Conservation (phyloP, 2,113 vertebrate genomes). For the Ceyx melanurus region DNA sequence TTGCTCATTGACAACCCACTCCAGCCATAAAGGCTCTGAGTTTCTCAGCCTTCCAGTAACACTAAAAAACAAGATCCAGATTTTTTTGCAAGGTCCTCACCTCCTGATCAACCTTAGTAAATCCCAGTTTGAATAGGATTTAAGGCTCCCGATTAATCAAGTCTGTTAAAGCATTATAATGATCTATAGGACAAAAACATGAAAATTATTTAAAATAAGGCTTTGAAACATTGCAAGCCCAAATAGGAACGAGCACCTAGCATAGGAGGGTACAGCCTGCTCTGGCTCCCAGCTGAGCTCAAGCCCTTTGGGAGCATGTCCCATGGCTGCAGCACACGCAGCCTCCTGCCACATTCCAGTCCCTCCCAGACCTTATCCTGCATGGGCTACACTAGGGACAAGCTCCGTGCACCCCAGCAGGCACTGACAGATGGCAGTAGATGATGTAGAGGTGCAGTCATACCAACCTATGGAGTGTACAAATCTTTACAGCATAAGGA, state of each 20-base stretch:
- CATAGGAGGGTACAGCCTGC: neutral
- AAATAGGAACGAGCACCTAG: neutral
- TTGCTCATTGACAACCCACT: neutral
- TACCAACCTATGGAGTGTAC: neutral
- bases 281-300: neutral
- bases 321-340: fast-evolving
- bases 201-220: neutral
- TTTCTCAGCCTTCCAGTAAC: neutral
- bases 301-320: neutral
- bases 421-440: constrained; percentile 41
- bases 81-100: neutral
- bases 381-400: neutral
- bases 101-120: neutral
- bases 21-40: neutral
- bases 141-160: neutral
- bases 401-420: neutral
- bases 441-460: constrained; percentile 53
- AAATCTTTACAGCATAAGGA: constrained; percentile 39
- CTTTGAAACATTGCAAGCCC: neutral
- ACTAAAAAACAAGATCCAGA: neutral
- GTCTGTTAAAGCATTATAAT: neutral
- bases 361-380: neutral
- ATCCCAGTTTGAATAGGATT: neutral
- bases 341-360: neutral
- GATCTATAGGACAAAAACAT: neutral